Percentiles rank a stretch among this genome's conserved stretches.
These are phyloP conservation scores for Plagiodera versicolora DNA, from an alignment of 2,888 invertebrate species.

Conservation along the genomic window DNA sequence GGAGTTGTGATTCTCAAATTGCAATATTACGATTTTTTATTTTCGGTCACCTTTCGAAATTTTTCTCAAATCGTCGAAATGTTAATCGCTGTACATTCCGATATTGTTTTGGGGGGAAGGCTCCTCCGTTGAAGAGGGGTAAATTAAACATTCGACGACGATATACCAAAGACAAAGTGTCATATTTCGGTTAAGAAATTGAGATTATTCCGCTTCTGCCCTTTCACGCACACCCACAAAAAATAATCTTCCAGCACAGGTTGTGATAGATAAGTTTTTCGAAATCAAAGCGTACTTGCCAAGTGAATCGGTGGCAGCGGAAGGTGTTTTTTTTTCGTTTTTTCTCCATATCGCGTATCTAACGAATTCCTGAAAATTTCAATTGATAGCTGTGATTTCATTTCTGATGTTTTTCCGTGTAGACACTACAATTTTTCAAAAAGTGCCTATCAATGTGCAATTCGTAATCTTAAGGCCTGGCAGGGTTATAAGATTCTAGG, in stretches of 20 bases:
- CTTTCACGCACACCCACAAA: slow-evolving; percentile 49
- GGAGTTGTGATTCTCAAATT: slow-evolving; percentile 48
- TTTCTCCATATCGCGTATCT: background rate
- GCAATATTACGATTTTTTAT: slow-evolving; percentile 52
- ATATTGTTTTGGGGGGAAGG: background rate
- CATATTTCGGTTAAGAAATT: slow-evolving; percentile 41
- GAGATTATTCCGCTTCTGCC: slow-evolving; percentile 1
- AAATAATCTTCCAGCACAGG: slow-evolving; percentile 56
- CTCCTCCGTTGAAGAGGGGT: no score
- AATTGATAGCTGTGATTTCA: slow-evolving; percentile 21
- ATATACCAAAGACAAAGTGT: slow-evolving; percentile 55
- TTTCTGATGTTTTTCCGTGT: slow-evolving; percentile 25
- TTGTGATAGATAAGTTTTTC: no score
- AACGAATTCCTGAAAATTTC: slow-evolving; percentile 1
- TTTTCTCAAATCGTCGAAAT: slow-evolving; percentile 41
- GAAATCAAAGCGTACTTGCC: no score
- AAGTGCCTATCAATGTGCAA: slow-evolving; percentile 57
- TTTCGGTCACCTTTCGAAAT: slow-evolving; percentile 48
- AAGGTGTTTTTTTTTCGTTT: background rate
- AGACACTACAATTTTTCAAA: slow-evolving; percentile 38
- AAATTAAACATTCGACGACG: slow-evolving; percentile 35
- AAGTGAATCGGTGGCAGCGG: no score
- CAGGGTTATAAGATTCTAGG: slow-evolving; percentile 48
- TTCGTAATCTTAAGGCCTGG: slow-evolving; percentile 53
- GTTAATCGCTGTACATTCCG: background rate